Conservation (phyloP, 2,113 vertebrate genomes). For the Chinchilla lanigera region DNA sequence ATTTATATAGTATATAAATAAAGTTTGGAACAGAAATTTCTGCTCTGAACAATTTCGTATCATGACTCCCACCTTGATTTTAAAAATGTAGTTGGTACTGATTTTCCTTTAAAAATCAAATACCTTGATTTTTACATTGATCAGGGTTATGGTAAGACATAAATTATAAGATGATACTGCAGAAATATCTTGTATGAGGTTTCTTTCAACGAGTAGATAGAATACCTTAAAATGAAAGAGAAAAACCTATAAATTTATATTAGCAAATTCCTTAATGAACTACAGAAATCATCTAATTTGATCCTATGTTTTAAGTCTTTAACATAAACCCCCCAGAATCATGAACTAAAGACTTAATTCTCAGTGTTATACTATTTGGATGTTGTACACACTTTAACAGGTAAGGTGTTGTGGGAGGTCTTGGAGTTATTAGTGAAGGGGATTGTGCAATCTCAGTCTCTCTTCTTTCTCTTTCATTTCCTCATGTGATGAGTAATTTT, state of each 20-base stretch:
- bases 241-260: background rate
- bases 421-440: background rate
- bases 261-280: background rate
- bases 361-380: no score
- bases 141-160: background rate
- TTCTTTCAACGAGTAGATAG: background rate
- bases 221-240: background rate
- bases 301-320: background rate
- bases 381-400: background rate
- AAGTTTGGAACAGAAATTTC: background rate
- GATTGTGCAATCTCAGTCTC: no score
- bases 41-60: background rate
- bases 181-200: background rate
- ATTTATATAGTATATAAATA: background rate
- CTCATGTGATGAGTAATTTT: background rate
- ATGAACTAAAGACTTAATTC: background rate
- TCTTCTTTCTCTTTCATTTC: background rate
- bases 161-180: background rate
- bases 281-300: background rate
- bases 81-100: background rate
- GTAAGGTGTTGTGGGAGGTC: background rate
- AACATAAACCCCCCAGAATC: background rate
- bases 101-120: constrained; percentile 23
- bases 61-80: background rate
- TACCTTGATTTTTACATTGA: background rate